Conservation (phyloP, 1,140 invertebrate species). For the Eulimnadia texana region DNA sequence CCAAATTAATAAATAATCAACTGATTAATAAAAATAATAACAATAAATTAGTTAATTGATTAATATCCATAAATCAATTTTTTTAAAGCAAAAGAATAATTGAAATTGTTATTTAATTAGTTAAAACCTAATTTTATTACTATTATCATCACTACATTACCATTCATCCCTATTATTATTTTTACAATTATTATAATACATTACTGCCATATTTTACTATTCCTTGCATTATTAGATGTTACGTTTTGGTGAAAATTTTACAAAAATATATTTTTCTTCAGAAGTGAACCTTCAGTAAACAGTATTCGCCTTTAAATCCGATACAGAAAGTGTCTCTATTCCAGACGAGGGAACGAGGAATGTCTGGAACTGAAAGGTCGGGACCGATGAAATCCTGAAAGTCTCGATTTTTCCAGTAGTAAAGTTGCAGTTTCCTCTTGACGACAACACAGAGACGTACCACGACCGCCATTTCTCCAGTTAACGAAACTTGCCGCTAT, state of each 20-base stretch:
- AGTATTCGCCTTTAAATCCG: constrained; percentile 71
- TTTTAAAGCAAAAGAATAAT: too few relatives aligned
- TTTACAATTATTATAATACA: too few relatives aligned
- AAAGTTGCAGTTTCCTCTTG: constrained; percentile 70
- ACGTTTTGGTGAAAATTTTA: too few relatives aligned
- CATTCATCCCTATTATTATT: too few relatives aligned
- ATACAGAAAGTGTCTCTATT: constrained; percentile 64
- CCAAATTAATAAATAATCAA: constrained; percentile 18
- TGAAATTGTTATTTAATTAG: too few relatives aligned
- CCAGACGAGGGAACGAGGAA: constrained; percentile 74
- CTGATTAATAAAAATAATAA: constrained; percentile 17
- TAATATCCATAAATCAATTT: too few relatives aligned
- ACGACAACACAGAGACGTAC: constrained; percentile 78
- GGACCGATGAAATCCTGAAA: constrained; percentile 53
- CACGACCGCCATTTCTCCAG: constrained; percentile 52
- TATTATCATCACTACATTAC: too few relatives aligned
- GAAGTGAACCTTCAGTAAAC: constrained; percentile 49
- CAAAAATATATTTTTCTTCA: too few relatives aligned
- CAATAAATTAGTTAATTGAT: too few relatives aligned
- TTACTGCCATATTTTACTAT: too few relatives aligned
- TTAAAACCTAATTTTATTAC: too few relatives aligned
- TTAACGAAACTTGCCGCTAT: constrained; percentile 41
- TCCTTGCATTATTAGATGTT: too few relatives aligned
- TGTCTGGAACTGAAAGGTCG: constrained; percentile 64
- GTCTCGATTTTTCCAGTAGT: constrained; percentile 72